Evolutionary conservation across 1,140 invertebrate species (phyloP), one percentile per base, ranked within the genome.

Genomic region (Temnothorax longispinosus): DNA sequence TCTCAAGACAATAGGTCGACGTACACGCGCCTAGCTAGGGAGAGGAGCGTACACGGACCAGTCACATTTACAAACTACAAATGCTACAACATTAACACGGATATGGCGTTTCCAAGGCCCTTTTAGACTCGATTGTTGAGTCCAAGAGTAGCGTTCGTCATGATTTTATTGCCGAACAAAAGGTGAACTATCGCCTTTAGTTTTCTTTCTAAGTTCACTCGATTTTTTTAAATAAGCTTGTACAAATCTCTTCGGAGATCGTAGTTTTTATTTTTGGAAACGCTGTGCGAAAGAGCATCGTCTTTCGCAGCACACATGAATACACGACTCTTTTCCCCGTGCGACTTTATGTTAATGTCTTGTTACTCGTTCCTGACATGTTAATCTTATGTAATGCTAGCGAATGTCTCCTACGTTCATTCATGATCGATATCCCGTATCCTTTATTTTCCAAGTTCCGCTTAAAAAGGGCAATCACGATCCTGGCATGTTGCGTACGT

Each of bases 31-130:
- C 84, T 89, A 67, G 87, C 88, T 89, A 89, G 86, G 88, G 84
- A 84, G 87, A 92, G 81, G 81, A 92, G 87, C 89, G 91, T 87
- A 89, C 75, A 81, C 69, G 38, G 81, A 93, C 92, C 90, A 86
- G 89, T 87, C 90, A 93, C 80, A 77, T 77, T 58, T 41, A 41
- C 27, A 27, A 27, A 27, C 27, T 85, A 58, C 50, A 65, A 65
- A 86, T 87, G 18, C n/a, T 38, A 64, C 44, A 27, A 32, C n/a
- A 67, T 47, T 50, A 2, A 67, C 47, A 78, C 1, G 32, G 1
- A 52, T 35, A 50, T 38, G 13, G 44, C 44, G 41, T 54, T 52
- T 69, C 64, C 64, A 81, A 15, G 47, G 18, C 52, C 7, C 3
- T 10, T 15, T 52, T 13, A 44, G 18, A 8, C 2, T 21, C 1